These are phyloP conservation scores for Ganaspis sp. DNA, from an alignment of 1,140 invertebrate species.

Conservation along the genomic window DNA sequence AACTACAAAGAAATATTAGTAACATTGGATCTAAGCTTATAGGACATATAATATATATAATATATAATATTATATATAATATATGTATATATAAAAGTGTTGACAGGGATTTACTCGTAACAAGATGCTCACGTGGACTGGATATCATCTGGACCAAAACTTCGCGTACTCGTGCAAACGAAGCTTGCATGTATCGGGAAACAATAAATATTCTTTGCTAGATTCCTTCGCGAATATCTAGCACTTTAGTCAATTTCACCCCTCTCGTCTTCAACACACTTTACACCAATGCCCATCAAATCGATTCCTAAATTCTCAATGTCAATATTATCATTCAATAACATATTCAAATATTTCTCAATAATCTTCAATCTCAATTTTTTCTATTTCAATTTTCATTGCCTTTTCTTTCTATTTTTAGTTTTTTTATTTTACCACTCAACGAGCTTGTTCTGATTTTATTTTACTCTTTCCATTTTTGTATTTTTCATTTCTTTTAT, in stretches of 20 bases:
- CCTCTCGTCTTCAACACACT: neutral
- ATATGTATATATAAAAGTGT: slow-evolving; percentile 22
- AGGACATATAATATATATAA: slow-evolving; percentile 39
- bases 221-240: neutral
- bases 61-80: slow-evolving; percentile 34
- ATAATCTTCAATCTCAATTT: too few relatives aligned
- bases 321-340: too few relatives aligned
- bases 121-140: slow-evolving; percentile 70
- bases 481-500: too few relatives aligned
- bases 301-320: too few relatives aligned
- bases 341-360: too few relatives aligned
- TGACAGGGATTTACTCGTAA: slow-evolving; percentile 56
- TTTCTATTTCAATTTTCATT: too few relatives aligned
- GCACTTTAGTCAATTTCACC: neutral
- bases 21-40: slow-evolving; percentile 35
- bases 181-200: neutral
- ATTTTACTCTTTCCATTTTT: too few relatives aligned
- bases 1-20: slow-evolving; percentile 20
- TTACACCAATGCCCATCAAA: too few relatives aligned
- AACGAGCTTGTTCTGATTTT: too few relatives aligned
- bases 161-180: neutral
- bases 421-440: too few relatives aligned
- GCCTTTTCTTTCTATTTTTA: too few relatives aligned
- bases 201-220: neutral
- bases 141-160: slow-evolving; percentile 24